Evolutionary conservation across 2,113 vertebrate genomes (phyloP), one percentile per base, ranked within the genome.

Genomic region (Regulus satrapa): DNA sequence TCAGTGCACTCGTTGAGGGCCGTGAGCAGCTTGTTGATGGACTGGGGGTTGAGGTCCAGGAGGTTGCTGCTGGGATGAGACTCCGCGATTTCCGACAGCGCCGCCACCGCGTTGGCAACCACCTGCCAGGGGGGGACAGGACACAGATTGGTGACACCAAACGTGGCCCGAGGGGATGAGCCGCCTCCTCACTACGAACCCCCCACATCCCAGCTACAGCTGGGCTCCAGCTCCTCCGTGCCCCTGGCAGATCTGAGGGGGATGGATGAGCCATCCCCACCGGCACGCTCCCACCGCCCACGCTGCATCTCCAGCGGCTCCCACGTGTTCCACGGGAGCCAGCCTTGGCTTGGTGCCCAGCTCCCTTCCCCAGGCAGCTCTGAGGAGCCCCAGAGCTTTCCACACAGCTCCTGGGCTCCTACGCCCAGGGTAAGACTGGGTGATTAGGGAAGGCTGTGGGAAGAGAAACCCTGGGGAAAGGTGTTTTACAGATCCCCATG

Each of bases 41-140:
- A 99, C 97, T 99, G 99, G 18, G 99, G 99, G 91, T 99, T 99
- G 95, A 99, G 97, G 96, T 99, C 99, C 76, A 99, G 97, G 28
- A 99, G 98, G 95, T 99, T 99, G 92, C 99, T 99, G 98, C 99
- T 99, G 4, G 99, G 99, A 83, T 99, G 99, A 41, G 99, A 99
- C 97, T 99, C 99, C 0, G 99, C 99, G 4, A 99, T 99, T 95
- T 99, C 99, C 0, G 99, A 99, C 66, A 99, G 98, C 1, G 99
- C 99, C 2, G 99, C 99, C 34, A 99, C 99, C 0, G 99, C 99
- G 0, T 99, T 99, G 56, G 99, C 99, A 69, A 99, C 99, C 54
- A 99, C 99, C 99, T 99, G 80, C 31, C 80, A 8, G 55, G 16
- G 59, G n/a, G 76, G 51, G 29, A 80, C 40, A 23, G 48, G 26